Conservation (phyloP, 1,140 invertebrate genomes). For the Cotesia glomerata region DNA sequence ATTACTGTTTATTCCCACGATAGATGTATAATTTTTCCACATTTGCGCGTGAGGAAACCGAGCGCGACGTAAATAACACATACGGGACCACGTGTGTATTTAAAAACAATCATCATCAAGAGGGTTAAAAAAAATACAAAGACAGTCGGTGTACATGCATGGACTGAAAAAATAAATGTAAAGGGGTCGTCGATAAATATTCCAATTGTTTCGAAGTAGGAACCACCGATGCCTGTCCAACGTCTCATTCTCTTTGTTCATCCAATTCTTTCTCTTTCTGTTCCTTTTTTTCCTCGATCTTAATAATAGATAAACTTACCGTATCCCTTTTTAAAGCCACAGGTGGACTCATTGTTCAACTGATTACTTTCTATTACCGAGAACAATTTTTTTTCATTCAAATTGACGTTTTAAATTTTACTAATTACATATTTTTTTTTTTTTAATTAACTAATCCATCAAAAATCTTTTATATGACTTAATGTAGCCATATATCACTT, state of each 20-base stretch:
- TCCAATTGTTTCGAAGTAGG: slow-evolving; percentile 23
- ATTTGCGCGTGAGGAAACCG: neutral
- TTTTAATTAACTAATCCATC: no score
- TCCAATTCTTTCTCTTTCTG: neutral
- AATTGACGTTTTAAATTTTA: neutral
- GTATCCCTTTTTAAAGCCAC: neutral
- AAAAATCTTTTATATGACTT: no score
- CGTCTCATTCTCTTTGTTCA: neutral
- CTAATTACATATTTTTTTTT: neutral
- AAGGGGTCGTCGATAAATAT: slow-evolving; percentile 13
- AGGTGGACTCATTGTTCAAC: slow-evolving; percentile 13
- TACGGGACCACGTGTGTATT: neutral
- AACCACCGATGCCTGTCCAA: slow-evolving; percentile 23
- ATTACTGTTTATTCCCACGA: neutral
- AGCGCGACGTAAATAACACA: neutral
- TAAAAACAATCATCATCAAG: neutral
- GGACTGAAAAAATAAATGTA: neutral
- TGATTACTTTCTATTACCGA: slow-evolving; percentile 1
- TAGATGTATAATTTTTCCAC: neutral
- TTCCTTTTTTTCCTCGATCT: slow-evolving; percentile 1
- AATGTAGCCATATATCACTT: no score
- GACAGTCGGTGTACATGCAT: neutral
- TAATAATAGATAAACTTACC: slow-evolving; percentile 10
- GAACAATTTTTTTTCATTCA: neutral
- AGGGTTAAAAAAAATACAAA: slow-evolving; percentile 1